Percentiles rank a stretch among this genome's conserved stretches.
phyloP scores from a whole-genome alignment of 2,888 invertebrate species.

The Branchipolynoe longqiensis region DNA sequence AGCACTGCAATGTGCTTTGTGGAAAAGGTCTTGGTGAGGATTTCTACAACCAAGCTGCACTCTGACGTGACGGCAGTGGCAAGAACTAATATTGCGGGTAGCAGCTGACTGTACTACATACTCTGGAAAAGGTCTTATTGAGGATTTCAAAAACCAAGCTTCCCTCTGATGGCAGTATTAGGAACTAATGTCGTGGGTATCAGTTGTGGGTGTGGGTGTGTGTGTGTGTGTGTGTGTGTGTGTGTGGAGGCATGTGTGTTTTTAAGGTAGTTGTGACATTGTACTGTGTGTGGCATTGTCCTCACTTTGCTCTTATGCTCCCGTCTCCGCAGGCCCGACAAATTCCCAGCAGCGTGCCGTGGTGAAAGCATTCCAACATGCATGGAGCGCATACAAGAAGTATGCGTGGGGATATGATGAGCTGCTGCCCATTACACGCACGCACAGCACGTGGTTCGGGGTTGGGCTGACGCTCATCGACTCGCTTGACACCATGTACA shows the following conservation, averaged over 20 bases:
- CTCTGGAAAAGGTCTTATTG: too few species aligned
- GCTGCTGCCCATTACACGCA: slow-evolving; percentile 92
- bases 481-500: slow-evolving; percentile 95
- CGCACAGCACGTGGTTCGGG: slow-evolving; percentile 95
- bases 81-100: too few species aligned
- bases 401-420: slow-evolving; percentile 99
- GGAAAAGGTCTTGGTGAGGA: too few species aligned
- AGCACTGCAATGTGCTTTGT: too few species aligned
- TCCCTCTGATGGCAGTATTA: background rate
- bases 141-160: too few species aligned
- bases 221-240: background rate
- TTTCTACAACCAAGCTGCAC: too few species aligned
- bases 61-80: too few species aligned
- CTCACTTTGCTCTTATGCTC: too few species aligned
- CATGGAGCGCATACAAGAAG: slow-evolving; percentile 95
- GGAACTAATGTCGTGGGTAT: background rate
- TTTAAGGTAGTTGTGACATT: too few species aligned
- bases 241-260: background rate
- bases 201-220: background rate
- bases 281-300: too few species aligned
- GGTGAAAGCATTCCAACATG: slow-evolving; percentile 93
- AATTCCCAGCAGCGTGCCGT: slow-evolving; percentile 92
- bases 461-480: slow-evolving; percentile 98
- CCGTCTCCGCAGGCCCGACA: slow-evolving; percentile 86
- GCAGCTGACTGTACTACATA: too few species aligned